These are phyloP conservation scores for Drosophila baimaii DNA, from an alignment of 1,140 invertebrate species.

Conservation along the genomic window DNA sequence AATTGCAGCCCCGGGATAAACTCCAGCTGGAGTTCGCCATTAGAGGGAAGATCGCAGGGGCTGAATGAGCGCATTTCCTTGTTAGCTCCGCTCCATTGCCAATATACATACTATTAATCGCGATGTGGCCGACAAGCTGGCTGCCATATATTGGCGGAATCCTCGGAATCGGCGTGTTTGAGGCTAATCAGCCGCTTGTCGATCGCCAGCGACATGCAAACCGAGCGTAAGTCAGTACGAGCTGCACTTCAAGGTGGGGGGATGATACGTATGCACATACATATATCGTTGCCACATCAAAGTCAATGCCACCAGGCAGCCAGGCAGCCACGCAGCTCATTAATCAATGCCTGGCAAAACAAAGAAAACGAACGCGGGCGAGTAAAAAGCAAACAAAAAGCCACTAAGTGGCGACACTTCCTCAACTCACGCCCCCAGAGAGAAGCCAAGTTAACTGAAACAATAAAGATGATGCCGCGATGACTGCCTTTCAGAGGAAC, in stretches of 20 bases:
- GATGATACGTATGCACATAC: neutral
- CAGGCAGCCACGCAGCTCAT: constrained; percentile 53
- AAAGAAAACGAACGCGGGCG: constrained; percentile 46
- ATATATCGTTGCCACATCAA: constrained; percentile 58
- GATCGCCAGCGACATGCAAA: constrained; percentile 47
- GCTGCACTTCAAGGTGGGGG: constrained; percentile 4
- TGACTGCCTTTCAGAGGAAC: constrained; percentile 62
- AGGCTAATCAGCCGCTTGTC: constrained; percentile 55
- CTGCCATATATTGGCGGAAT: constrained; percentile 15
- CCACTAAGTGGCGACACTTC: constrained; percentile 70
- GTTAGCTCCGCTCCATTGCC: constrained; percentile 1
- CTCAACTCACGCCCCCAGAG: constrained; percentile 49
- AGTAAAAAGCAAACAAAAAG: constrained; percentile 58
- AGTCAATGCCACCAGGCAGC: constrained; percentile 52
- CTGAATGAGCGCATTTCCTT: constrained; percentile 8
- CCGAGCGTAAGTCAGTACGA: constrained; percentile 4
- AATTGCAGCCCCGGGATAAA: constrained; percentile 11
- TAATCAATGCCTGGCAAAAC: constrained; percentile 65
- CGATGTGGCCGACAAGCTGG: constrained; percentile 13
- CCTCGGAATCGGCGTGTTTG: constrained; percentile 20
- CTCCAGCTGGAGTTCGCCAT: neutral
- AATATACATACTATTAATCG: constrained; percentile 19
- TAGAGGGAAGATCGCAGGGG: constrained; percentile 5
- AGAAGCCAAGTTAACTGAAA: constrained; percentile 26
- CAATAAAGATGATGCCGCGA: constrained; percentile 67